Conservation (phyloP, 2,797 vertebrate species). For the Oryzias sinensis region DNA sequence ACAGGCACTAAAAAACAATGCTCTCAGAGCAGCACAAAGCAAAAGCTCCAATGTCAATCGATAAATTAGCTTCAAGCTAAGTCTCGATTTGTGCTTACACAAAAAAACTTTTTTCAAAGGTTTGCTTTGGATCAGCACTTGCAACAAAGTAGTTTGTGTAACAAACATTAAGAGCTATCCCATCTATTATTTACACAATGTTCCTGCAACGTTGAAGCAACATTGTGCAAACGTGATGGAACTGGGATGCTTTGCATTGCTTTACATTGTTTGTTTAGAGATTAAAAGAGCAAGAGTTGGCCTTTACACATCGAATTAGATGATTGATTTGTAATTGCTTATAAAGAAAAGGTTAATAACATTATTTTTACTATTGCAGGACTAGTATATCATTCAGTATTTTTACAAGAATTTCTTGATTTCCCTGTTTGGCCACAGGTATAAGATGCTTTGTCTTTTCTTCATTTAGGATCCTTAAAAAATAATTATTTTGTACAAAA, state of each 20-base stretch:
- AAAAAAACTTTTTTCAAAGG: constrained; percentile 59
- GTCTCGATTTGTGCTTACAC: constrained; percentile 78
- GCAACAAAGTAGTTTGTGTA: constrained; percentile 78
- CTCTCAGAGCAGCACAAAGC: constrained; percentile 75
- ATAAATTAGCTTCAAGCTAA: constrained; percentile 65
- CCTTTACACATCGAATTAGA: constrained; percentile 63
- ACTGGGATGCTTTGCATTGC: constrained; percentile 83
- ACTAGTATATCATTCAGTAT: constrained; percentile 42
- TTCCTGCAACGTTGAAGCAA: constrained; percentile 64
- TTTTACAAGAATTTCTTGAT: constrained; percentile 40
- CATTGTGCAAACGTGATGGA: constrained; percentile 52
- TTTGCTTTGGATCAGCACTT: constrained; percentile 54
- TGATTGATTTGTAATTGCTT: constrained; percentile 68
- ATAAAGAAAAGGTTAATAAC: constrained; percentile 64
- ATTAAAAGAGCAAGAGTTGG: constrained; percentile 72
- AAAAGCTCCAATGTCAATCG: constrained; percentile 63
- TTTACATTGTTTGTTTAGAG: constrained; percentile 76
- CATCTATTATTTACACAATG: constrained; percentile 65
- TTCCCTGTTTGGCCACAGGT: constrained; percentile 30
- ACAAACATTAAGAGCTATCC: constrained; percentile 47
- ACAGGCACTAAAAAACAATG: constrained; percentile 76
- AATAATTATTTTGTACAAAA: background rate
- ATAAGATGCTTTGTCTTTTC: constrained; percentile 19
- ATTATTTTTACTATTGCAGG: constrained; percentile 65
- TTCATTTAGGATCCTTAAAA: background rate